Base-by-base conservation (phyloP, 2,888 invertebrate species). In the Drosophila pseudotakahashii region DNA sequence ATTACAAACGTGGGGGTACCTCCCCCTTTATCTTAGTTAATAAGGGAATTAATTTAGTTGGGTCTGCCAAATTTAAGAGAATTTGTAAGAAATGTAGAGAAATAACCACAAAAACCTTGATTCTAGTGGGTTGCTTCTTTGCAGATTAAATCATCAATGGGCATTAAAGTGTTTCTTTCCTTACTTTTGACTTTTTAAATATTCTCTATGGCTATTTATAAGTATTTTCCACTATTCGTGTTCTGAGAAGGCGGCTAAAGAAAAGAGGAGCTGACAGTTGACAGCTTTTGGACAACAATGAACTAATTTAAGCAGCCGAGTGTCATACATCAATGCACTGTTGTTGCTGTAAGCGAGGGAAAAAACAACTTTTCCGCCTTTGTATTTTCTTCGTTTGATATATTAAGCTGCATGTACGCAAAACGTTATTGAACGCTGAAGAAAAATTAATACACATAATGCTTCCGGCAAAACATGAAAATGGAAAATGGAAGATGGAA, bases 241-340 rank as follows among this genome's bases (percentile, higher is more conserved):
- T n/a, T 68, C n/a, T 9, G 58, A 23, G 39, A 30, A 50, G 39
- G 34, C 34, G 11, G 45, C 13, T 16, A n/a, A 26, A 23, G 7
- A 19, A 26, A 30, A 11, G 45, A 60, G 45, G 30, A 64, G 68
- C 54, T 83, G 83, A 83, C 78, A 88, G 54, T 78, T 87, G 85
- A 81, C 88, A 87, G 78, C 58, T 79, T 70, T 84, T 67, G 79
- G 77, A 81, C 74, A 86, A 87, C 79, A 87, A 77, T 81, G 76
- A 84, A 79, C 86, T 89, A 86, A 89, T 89, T 86, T 88, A 75
- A 73, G 74, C 81, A 72, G 26, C 69, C 59, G 47, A 75, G 68
- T 81, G 77, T 70, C 85, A 76, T 81, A 75, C 77, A 84, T 84
- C 88, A 79, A 66, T 50, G 55, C 53, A 34, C 47, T 64, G 61